Evolutionary conservation across 1,140 invertebrate genomes (phyloP).

Genomic region (Melipona quadrifasciata): DNA sequence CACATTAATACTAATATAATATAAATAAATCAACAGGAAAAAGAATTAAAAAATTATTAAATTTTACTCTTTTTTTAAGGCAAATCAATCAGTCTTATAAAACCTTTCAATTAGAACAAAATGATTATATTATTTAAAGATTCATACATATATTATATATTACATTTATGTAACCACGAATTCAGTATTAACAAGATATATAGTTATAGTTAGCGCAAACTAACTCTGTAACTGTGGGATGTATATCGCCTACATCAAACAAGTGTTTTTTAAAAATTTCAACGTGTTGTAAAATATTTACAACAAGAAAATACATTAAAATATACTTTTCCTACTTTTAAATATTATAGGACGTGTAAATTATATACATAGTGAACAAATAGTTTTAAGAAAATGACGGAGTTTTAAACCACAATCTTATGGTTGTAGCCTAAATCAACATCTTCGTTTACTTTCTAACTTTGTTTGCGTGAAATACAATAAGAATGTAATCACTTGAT

Average conservation of each 20-base stretch:
- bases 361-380: conserved; percentile 16
- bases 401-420: conserved; percentile 17
- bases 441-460: conserved; percentile 6
- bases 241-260: background rate
- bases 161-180: conserved; percentile 12
- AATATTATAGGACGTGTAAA: conserved; percentile 30
- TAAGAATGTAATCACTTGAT: conserved; percentile 21
- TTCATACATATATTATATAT: conserved; percentile 26
- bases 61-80: conserved; percentile 62
- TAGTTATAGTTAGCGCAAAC: conserved; percentile 15
- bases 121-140: conserved; percentile 12
- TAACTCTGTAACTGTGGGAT: background rate
- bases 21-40: conserved; percentile 23
- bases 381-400: conserved; percentile 1
- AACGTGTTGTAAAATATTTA: conserved; percentile 26
- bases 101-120: conserved; percentile 45
- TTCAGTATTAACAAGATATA: conserved; percentile 38
- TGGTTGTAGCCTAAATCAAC: background rate
- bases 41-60: conserved; percentile 23
- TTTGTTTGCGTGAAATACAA: conserved; percentile 5
- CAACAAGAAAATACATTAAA: conserved; percentile 46
- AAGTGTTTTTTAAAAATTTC: conserved; percentile 1
- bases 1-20: conserved; percentile 11
- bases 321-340: conserved; percentile 42
- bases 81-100: conserved; percentile 76